phyloP scores from a whole-genome alignment of 2,113 vertebrate species.

The Ctenomys sociabilis region DNA sequence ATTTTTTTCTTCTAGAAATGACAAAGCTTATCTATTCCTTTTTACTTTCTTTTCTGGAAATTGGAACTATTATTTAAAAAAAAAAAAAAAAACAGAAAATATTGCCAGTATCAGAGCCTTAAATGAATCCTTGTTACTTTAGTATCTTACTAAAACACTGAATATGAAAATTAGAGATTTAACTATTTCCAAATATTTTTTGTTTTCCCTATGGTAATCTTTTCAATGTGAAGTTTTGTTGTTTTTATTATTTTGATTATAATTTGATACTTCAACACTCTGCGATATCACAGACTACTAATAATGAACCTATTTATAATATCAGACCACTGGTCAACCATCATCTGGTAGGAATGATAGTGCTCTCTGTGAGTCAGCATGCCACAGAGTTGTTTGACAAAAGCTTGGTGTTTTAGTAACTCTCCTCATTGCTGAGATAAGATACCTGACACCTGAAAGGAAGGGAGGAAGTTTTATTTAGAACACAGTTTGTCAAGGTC shows the following conservation, averaged over 20 bases:
- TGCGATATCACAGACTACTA: neutral
- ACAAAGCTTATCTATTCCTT: neutral
- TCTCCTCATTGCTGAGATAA: neutral
- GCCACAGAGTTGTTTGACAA: neutral
- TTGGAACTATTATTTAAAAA: neutral
- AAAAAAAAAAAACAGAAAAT: neutral
- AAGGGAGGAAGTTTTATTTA: neutral
- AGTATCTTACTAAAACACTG: neutral
- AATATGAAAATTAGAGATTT: conserved; percentile 4
- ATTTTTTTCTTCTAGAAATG: neutral
- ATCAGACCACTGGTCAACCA: neutral
- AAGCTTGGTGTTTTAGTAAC: neutral
- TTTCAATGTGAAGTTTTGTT: neutral
- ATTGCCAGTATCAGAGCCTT: neutral
- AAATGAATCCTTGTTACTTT: neutral
- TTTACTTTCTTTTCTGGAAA: neutral
- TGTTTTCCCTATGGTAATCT: neutral
- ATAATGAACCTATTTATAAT: neutral
- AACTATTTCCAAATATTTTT: neutral
- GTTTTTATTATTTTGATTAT: conserved; percentile 8
- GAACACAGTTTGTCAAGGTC: neutral
- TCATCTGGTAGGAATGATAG: neutral
- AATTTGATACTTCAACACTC: neutral
- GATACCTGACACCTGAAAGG: neutral
- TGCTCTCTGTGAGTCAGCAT: neutral